Evolutionary conservation across 2,888 invertebrate species (phyloP).

Genomic region (Stenoptilia bipunctidactyla): DNA sequence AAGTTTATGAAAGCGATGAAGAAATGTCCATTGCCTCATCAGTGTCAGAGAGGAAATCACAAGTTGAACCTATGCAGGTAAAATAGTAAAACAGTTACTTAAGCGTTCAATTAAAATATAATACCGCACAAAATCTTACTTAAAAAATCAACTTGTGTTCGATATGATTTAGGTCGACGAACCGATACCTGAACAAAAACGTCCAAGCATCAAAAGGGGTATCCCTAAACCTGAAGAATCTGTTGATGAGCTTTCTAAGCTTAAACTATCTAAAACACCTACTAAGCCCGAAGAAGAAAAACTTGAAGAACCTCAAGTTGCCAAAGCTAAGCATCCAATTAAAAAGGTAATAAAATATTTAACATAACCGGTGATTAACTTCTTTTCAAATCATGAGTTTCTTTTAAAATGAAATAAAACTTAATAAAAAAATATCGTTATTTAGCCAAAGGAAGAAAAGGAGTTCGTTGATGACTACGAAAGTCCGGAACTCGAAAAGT

Average conservation of each 20-base stretch:
- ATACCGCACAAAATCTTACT: background rate
- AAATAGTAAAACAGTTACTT: constrained; percentile 33
- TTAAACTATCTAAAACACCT: constrained; percentile 49
- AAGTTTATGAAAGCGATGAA: constrained; percentile 46
- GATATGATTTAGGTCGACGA: constrained; percentile 39
- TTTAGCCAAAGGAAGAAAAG: constrained; percentile 52
- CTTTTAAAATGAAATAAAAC: background rate
- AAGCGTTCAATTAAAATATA: background rate
- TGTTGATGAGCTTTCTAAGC: constrained; percentile 50
- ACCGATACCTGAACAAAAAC: constrained; percentile 36
- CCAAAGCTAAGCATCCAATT: constrained; percentile 42
- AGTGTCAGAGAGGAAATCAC: constrained; percentile 45
- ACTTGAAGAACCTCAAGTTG: constrained; percentile 47
- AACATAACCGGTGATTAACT: no score
- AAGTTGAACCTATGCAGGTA: constrained; percentile 30
- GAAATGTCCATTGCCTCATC: constrained; percentile 46
- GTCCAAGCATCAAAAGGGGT: constrained; percentile 54
- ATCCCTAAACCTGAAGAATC: constrained; percentile 51
- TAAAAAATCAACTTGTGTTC: constrained; percentile 1
- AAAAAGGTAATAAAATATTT: constrained; percentile 50
- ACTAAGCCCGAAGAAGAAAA: constrained; percentile 44
- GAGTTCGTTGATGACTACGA: constrained; percentile 80
- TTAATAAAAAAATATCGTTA: constrained; percentile 7
- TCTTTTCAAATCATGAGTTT: no score
- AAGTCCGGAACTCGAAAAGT: constrained; percentile 78